Evolutionary conservation across 2,797 vertebrate genomes (phyloP), one percentile per base, ranked within the genome.

Genomic region (Philypnodon macrostomus): DNA sequence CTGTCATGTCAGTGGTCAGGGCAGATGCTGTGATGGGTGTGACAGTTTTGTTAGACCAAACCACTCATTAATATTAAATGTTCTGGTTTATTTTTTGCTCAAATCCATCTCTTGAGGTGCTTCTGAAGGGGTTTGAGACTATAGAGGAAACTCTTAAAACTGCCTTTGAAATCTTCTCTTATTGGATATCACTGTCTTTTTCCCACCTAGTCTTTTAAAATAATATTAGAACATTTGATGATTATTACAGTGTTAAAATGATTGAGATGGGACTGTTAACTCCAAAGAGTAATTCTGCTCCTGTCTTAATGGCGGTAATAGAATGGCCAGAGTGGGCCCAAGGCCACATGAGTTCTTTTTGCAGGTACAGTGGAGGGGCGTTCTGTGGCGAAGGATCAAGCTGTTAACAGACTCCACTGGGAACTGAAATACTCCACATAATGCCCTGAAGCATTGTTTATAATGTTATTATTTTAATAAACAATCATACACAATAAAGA

Each of bases 221-320:
- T 82, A 84, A 84, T 84, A 84, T 80, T 75, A 73, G 75, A 85
- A 83, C 75, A 77, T 56, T 74, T 80, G 61, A 77, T 79, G 75
- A 85, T 88, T 85, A 85, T 80, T 75, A 73, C 67, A 57, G 75
- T 77, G 80, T 86, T 86, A 85, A 85, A 78, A 86, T 87, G 84
- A 90, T 87, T 80, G 77, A 87, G 81, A 84, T 80, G 74, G n/a
- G 75, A 81, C 75, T 79, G 67, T 80, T 84, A 84, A 83, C 77
- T 79, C 77, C 77, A 80, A 51, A 64, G 72, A 86, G 80, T 85
- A 49, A 83, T 88, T 88, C 84, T 77, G 75, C 73, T 84, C 69
- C 80, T 66, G 73, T 58, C 58, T 63, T 87, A 85, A 87, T 86
- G 73, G 83, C 48, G 51, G 69, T 81, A 73, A 75, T 75, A 65